Percentiles rank a stretch among this genome's conserved stretches.
These are phyloP conservation scores for Antheraea pernyi DNA, from an alignment of 1,140 invertebrate species.

Conservation along the genomic window DNA sequence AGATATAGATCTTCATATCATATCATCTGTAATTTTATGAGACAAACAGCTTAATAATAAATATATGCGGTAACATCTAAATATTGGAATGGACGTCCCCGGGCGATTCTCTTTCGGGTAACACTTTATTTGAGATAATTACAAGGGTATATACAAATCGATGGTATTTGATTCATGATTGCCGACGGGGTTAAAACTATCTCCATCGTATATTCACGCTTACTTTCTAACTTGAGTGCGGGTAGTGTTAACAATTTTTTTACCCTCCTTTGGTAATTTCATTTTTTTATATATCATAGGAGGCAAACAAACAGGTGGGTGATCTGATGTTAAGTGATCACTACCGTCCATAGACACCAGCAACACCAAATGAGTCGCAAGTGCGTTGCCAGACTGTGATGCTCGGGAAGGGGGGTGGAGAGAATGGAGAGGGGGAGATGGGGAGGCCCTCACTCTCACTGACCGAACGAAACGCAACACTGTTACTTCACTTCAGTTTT, in stretches of 20 bases:
- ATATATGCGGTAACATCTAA: conserved; percentile 1
- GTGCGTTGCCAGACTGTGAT: no score
- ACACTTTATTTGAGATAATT: neutral
- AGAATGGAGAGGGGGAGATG: no score
- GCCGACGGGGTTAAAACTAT: neutral
- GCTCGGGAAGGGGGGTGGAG: no score
- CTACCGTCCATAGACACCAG: no score
- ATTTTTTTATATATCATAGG: no score
- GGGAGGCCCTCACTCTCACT: no score
- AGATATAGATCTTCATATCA: neutral
- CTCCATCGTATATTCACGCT: neutral
- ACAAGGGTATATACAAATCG: neutral
- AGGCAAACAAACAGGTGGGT: no score
- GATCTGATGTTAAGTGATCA: no score
- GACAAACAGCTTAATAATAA: neutral
- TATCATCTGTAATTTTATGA: neutral
- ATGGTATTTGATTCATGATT: neutral
- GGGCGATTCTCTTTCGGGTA: neutral
- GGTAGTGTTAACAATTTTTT: neutral
- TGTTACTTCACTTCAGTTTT: no score
- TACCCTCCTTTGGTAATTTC: neutral
- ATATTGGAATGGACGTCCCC: neutral
- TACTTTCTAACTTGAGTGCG: neutral
- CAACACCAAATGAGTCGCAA: no score
- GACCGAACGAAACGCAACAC: no score